A percentile compares a stretch with the other conserved stretches of the same genome.
Conservation (phyloP, 2,888 invertebrate species). For the Thumatha senex region DNA sequence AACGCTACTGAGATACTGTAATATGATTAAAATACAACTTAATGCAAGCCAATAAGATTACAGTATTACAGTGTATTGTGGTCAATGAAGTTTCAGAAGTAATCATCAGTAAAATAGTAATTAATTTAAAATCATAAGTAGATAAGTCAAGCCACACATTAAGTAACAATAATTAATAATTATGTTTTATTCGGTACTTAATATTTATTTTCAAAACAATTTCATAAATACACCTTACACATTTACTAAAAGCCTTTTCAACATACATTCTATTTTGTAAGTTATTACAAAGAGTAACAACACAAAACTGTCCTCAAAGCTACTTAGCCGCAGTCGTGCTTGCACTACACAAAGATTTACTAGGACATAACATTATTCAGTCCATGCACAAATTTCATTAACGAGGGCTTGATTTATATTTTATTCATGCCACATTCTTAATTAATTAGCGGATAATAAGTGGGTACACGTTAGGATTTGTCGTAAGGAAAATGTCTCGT, state of each 20-base stretch:
- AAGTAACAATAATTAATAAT: too few species aligned
- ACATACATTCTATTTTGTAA: slow-evolving; percentile 4
- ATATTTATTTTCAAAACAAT: not conserved
- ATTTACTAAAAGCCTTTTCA: slow-evolving; percentile 13
- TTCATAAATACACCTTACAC: not conserved
- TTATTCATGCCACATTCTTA: slow-evolving; percentile 38
- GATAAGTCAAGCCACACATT: too few species aligned
- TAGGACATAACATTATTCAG: slow-evolving; percentile 32
- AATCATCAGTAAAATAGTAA: too few species aligned
- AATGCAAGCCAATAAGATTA: too few species aligned
- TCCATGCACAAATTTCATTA: slow-evolving; percentile 40
- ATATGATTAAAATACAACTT: too few species aligned
- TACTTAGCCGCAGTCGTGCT: slow-evolving; percentile 29
- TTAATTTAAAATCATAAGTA: too few species aligned
- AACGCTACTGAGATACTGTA: too few species aligned
- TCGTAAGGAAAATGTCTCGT: slow-evolving; percentile 23
- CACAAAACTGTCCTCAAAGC: slow-evolving; percentile 24
- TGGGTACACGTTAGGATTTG: slow-evolving; percentile 36
- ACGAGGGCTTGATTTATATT: slow-evolving; percentile 30
- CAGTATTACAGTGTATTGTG: too few species aligned
- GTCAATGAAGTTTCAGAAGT: too few species aligned
- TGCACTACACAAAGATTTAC: slow-evolving; percentile 32
- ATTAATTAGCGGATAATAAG: slow-evolving; percentile 40
- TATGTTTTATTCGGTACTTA: too few species aligned
- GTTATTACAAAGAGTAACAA: slow-evolving; percentile 14